Evolutionary conservation across 2,888 invertebrate genomes (phyloP).

Genomic region (Polydrusus pterygomalis): DNA sequence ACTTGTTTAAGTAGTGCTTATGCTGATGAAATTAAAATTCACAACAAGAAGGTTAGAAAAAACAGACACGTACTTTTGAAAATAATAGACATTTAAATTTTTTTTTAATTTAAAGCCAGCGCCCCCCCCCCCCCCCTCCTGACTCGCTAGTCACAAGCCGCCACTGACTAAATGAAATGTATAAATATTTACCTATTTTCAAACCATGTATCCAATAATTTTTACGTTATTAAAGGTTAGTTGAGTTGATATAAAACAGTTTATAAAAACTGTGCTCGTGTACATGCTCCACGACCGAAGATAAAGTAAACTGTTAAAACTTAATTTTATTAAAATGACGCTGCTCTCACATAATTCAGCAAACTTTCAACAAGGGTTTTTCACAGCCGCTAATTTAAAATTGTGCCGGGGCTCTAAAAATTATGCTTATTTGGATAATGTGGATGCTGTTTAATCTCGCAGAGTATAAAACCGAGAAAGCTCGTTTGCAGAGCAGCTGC

Average conservation of each 20-base stretch:
- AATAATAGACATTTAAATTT: no score
- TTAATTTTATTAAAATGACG: constrained; percentile 3
- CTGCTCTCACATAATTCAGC: constrained; percentile 11
- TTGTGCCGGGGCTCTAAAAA: constrained; percentile 29
- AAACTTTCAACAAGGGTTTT: constrained; percentile 23
- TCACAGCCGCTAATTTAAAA: constrained; percentile 33
- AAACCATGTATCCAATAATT: no score
- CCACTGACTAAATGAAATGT: no score
- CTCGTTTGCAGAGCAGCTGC: constrained; percentile 38
- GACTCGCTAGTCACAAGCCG: no score
- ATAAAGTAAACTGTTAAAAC: constrained; percentile 12
- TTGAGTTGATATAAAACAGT: constrained; percentile 8
- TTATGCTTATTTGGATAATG: constrained; percentile 33
- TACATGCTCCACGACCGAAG: background rate
- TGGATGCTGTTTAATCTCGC: constrained; percentile 36
- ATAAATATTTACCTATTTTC: no score
- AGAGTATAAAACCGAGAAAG: constrained; percentile 28
- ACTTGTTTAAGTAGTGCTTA: no score
- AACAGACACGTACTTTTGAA: no score
- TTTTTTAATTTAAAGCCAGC: no score
- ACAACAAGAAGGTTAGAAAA: no score
- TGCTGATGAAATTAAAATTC: no score
- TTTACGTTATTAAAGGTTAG: no score
- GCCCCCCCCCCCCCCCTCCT: no score
- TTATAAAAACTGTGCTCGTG: background rate